Evolutionary conservation across 2,888 invertebrate genomes (phyloP).

Genomic region (Nipponacmea schrenckii): DNA sequence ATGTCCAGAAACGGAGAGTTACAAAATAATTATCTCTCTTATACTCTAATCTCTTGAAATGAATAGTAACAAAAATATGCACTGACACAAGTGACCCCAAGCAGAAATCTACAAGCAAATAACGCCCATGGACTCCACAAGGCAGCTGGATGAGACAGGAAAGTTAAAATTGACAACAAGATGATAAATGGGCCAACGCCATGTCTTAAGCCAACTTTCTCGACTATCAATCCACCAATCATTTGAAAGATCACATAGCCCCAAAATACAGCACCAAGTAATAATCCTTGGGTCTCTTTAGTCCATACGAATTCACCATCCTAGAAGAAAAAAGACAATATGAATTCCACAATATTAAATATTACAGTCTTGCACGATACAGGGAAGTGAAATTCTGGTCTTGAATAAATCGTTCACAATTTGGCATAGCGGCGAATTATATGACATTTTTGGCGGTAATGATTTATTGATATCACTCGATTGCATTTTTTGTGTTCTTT

Average conservation of each 20-base stretch:
- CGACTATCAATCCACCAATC: slow-evolving; percentile 48
- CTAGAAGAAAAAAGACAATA: slow-evolving; percentile 20
- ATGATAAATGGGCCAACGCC: slow-evolving; percentile 54
- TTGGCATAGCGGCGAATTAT: neutral
- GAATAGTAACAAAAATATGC: neutral
- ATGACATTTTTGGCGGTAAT: neutral
- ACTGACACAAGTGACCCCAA: slow-evolving; percentile 50
- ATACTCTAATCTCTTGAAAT: no score
- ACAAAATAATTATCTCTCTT: no score
- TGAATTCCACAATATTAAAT: neutral
- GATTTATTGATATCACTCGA: neutral
- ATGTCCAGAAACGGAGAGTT: no score
- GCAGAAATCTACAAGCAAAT: slow-evolving; percentile 42
- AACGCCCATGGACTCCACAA: slow-evolving; percentile 36
- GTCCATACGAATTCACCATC: slow-evolving; percentile 71
- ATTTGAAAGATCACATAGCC: slow-evolving; percentile 68
- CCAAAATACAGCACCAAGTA: slow-evolving; percentile 73
- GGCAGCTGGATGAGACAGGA: slow-evolving; percentile 48
- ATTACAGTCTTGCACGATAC: neutral
- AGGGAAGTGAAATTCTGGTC: neutral
- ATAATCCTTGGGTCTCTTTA: slow-evolving; percentile 70
- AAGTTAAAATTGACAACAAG: slow-evolving; percentile 36
- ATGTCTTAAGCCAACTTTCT: slow-evolving; percentile 51
- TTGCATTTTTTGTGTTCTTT: no score
- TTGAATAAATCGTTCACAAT: neutral